Evolutionary conservation across 2,888 invertebrate species (phyloP).

Genomic region (Tetragonula carbonaria): DNA sequence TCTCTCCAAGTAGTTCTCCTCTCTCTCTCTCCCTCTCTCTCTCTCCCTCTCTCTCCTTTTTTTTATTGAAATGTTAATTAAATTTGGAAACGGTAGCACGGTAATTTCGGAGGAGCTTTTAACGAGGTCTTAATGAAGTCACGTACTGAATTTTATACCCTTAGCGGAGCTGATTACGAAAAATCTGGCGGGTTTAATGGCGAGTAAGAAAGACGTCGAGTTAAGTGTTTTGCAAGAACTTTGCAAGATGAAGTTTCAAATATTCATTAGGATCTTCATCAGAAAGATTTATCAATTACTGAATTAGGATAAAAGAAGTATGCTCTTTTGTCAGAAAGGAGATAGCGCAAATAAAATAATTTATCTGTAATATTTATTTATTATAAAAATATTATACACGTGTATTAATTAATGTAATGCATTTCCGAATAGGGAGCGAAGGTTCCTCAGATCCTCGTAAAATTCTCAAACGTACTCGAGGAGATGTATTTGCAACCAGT

Average conservation of each 20-base stretch:
- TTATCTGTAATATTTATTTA: neutral
- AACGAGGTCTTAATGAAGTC: constrained; percentile 22
- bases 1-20: neutral
- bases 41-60: too few relatives aligned
- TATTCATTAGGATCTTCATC: neutral
- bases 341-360: neutral
- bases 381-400: too few relatives aligned
- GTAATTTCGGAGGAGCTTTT: neutral
- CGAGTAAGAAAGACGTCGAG: neutral
- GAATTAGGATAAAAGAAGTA: too few relatives aligned
- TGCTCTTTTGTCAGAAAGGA: too few relatives aligned
- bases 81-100: constrained; percentile 1
- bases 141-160: constrained; percentile 19
- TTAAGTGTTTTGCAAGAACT: too few relatives aligned
- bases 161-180: neutral
- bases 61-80: constrained; percentile 11
- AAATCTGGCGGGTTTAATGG: neutral
- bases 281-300: too few relatives aligned
- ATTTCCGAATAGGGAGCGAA: neutral
- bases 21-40: too few relatives aligned
- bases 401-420: neutral
- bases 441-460: neutral
- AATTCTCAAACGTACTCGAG: neutral
- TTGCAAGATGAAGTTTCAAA: neutral
- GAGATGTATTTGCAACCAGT: neutral